Conservation (phyloP, 2,797 vertebrate species). For the Siniperca obscura region DNA sequence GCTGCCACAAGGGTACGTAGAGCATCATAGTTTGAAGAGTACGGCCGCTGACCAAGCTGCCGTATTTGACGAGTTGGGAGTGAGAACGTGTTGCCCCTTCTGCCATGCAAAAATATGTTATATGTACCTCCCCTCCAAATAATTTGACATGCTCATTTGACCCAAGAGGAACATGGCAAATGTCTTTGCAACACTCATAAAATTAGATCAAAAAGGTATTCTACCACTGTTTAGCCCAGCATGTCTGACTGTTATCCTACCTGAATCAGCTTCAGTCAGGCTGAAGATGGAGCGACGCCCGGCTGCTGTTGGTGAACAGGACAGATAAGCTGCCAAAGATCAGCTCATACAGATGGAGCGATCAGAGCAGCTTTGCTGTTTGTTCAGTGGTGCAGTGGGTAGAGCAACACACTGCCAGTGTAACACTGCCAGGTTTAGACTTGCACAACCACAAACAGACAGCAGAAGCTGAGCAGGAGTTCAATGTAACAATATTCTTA, state of each 20-base stretch:
- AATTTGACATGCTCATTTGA: not conserved
- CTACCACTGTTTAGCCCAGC: not conserved
- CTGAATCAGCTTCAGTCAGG: constrained; percentile 13
- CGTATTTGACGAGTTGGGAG: too few species aligned
- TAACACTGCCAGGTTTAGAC: not conserved
- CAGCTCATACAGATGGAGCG: not conserved
- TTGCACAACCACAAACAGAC: not conserved
- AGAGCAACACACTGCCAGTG: not conserved
- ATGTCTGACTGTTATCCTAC: not conserved
- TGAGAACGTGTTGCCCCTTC: not conserved
- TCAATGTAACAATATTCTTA: not conserved
- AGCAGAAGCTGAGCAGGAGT: not conserved
- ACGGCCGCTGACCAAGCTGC: too few species aligned
- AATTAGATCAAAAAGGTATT: not conserved
- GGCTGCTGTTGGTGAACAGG: constrained; percentile 12
- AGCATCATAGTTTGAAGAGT: too few species aligned
- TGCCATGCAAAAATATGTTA: not conserved
- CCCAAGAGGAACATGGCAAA: not conserved
- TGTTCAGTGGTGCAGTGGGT: not conserved
- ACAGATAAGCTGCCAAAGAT: constrained; percentile 24
- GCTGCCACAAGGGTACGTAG: too few species aligned
- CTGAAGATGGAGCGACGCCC: not conserved
- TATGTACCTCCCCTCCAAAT: not conserved
- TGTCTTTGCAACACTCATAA: not conserved
- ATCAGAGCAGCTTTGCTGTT: constrained; percentile 26